Percentiles rank a stretch among this genome's conserved stretches.
Evolutionary conservation across 1,140 invertebrate genomes (phyloP).

Genomic region (Aphelenchoides fujianensis): DNA sequence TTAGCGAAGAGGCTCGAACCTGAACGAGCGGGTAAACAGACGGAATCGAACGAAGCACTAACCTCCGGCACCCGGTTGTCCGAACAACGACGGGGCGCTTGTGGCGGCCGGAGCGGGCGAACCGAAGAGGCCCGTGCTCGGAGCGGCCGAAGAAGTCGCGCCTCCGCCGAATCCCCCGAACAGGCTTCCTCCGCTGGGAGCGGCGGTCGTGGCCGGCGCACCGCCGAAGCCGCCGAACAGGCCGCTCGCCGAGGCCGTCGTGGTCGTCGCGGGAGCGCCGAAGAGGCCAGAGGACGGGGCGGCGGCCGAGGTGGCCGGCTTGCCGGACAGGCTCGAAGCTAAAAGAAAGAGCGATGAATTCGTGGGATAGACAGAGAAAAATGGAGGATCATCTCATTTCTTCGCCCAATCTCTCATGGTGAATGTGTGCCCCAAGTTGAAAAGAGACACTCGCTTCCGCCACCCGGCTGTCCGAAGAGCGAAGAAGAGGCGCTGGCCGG

Average conservation of each 20-base stretch:
- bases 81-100: not conserved
- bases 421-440: too few relatives aligned
- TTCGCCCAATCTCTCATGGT: too few relatives aligned
- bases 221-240: not conserved
- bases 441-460: too few relatives aligned
- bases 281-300: not conserved
- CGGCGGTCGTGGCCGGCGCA: too few relatives aligned
- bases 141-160: not conserved
- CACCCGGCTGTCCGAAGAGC: too few relatives aligned
- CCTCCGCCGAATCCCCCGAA: too few relatives aligned
- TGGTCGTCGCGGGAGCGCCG: not conserved
- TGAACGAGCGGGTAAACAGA: not conserved
- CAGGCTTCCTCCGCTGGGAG: too few relatives aligned
- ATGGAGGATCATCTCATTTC: too few relatives aligned
- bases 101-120: not conserved
- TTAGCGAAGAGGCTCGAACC: not conserved
- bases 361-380: too few relatives aligned
- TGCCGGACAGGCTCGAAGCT: not conserved
- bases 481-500: too few relatives aligned
- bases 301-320: not conserved
- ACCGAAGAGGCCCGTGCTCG: not conserved
- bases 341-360: too few relatives aligned
- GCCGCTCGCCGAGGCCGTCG: not conserved
- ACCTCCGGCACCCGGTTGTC: not conserved
- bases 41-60: not conserved